A percentile compares a stretch with the other conserved stretches of the same genome.
phyloP scores from a whole-genome alignment of 2,113 vertebrate genomes.

The Mobula birostris region DNA sequence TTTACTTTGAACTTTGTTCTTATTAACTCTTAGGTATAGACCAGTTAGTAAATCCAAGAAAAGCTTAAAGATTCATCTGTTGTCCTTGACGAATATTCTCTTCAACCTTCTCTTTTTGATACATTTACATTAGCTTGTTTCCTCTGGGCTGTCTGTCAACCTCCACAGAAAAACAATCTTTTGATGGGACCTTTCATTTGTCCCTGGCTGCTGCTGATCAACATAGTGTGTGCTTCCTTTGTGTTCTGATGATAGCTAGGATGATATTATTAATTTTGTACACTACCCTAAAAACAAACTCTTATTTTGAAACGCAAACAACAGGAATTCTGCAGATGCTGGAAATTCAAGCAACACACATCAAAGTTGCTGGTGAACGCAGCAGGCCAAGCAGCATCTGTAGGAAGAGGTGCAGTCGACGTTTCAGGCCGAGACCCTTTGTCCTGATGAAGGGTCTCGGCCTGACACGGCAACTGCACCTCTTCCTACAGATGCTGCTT shows the following conservation, averaged over 20 bases:
- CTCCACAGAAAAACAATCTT: background rate
- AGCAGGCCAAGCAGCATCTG: too few species aligned
- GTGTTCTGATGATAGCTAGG: background rate
- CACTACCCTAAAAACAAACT: background rate
- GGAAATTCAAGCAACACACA: too few species aligned
- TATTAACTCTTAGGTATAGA: background rate
- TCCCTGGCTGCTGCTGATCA: background rate
- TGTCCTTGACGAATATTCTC: background rate
- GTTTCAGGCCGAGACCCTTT: too few species aligned
- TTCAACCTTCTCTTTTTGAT: background rate
- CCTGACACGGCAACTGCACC: too few species aligned
- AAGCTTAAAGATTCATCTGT: background rate
- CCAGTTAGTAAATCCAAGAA: background rate
- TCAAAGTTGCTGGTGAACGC: too few species aligned
- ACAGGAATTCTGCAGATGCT: too few species aligned
- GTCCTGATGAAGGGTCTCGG: too few species aligned
- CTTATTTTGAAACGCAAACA: background rate
- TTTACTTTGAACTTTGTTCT: too few species aligned
- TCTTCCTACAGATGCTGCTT: too few species aligned
- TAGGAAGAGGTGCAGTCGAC: too few species aligned
- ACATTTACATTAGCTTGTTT: background rate
- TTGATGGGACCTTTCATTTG: background rate
- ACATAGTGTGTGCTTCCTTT: background rate
- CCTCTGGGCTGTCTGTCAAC: background rate
- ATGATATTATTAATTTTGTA: background rate